Evolutionary conservation across 2,888 invertebrate genomes (phyloP).

Genomic region (Archaeoteleia sp.): DNA sequence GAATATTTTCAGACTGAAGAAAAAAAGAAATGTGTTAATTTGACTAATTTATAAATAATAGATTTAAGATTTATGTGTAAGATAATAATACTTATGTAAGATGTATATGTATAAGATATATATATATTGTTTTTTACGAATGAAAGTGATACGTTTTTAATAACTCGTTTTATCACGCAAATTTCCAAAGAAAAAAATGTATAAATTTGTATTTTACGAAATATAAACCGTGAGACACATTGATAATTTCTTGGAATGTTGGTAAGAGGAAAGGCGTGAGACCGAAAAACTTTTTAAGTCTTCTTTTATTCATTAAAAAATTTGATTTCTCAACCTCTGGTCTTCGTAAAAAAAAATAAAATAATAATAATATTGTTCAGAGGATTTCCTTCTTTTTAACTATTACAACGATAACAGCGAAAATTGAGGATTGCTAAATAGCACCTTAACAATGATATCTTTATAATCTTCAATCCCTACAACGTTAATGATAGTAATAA

Average conservation of each 20-base stretch:
- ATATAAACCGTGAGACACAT: neutral
- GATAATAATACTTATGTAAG: slow-evolving; percentile 5
- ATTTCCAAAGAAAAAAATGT: slow-evolving; percentile 28
- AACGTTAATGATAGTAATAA: slow-evolving; percentile 34
- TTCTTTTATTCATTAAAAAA: slow-evolving; percentile 47
- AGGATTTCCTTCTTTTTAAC: slow-evolving; percentile 25
- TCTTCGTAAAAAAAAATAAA: slow-evolving; percentile 33
- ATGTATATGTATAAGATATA: slow-evolving; percentile 16
- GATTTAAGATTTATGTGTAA: slow-evolving; percentile 2
- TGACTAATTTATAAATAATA: slow-evolving; percentile 4
- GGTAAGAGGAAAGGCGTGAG: neutral
- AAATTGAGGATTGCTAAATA: slow-evolving; percentile 42
- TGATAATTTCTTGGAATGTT: neutral
- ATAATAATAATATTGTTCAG: slow-evolving; percentile 12
- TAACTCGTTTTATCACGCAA: slow-evolving; percentile 1
- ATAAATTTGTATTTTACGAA: slow-evolving; percentile 29
- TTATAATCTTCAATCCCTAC: slow-evolving; percentile 40
- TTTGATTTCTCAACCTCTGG: slow-evolving; percentile 29
- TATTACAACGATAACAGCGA: slow-evolving; percentile 48
- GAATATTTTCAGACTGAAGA: slow-evolving; percentile 14
- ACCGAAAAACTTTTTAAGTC: slow-evolving; percentile 26
- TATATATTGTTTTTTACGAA: slow-evolving; percentile 23
- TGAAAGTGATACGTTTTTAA: neutral
- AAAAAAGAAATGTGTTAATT: slow-evolving; percentile 10
- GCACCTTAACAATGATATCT: slow-evolving; percentile 47